Evolutionary conservation across 2,888 invertebrate genomes (phyloP).

Genomic region (Norana najaformis): DNA sequence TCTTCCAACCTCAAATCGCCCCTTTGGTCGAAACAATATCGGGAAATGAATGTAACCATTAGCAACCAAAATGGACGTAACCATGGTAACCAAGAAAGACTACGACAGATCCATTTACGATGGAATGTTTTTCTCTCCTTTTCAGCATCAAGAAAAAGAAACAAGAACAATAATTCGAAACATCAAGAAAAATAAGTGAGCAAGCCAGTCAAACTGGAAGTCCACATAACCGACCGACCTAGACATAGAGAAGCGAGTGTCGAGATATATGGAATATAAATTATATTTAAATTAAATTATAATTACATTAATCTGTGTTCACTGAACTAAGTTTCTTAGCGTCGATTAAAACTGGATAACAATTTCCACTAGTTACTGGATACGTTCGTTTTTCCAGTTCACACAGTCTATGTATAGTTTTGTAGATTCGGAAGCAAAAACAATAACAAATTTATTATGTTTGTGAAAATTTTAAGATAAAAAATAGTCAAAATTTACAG

Average conservation of each 20-base stretch:
- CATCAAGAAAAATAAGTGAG: not conserved
- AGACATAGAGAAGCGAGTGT: too few relatives aligned
- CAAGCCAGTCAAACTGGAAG: not conserved
- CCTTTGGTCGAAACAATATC: not conserved
- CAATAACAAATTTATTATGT: constrained; percentile 2
- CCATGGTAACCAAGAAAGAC: too few relatives aligned
- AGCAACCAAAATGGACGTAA: too few relatives aligned
- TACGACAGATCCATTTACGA: too few relatives aligned
- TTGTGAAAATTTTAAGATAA: not conserved
- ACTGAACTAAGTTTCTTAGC: too few relatives aligned
- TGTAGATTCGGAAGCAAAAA: not conserved
- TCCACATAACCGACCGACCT: not conserved
- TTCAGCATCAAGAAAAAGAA: not conserved
- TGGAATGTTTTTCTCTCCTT: too few relatives aligned
- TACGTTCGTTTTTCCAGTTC: not conserved
- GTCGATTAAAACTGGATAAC: not conserved
- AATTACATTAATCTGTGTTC: too few relatives aligned
- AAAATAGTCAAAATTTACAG: not conserved
- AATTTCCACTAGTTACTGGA: not conserved
- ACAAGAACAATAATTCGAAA: not conserved
- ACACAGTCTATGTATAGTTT: not conserved
- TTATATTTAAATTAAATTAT: too few relatives aligned
- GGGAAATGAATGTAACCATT: too few relatives aligned
- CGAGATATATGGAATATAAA: too few relatives aligned
- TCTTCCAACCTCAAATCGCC: too few relatives aligned